These are phyloP conservation scores for Eudemis profundana DNA, from an alignment of 2,888 invertebrate genomes.

Conservation along the genomic window DNA sequence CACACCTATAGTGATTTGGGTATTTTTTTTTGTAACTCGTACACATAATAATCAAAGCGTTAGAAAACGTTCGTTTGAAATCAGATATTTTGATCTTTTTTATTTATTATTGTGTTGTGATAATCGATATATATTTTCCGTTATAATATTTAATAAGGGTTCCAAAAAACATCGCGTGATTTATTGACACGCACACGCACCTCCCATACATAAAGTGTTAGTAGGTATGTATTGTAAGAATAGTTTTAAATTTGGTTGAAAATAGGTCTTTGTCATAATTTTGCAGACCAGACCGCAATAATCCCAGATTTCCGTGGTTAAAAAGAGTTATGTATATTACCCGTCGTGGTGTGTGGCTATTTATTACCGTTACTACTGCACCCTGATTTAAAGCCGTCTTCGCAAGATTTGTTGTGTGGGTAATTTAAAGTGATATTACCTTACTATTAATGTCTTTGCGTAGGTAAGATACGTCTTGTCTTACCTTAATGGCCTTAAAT, in stretches of 20 bases:
- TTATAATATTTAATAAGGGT: no score
- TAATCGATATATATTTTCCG: no score
- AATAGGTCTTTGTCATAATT: neutral
- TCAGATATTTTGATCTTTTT: no score
- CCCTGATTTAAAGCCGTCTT: constrained; percentile 63
- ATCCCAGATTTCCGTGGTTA: constrained; percentile 58
- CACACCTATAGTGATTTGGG: no score
- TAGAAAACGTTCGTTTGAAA: no score
- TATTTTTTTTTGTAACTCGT: no score
- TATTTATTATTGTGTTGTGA: no score
- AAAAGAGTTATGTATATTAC: constrained; percentile 69
- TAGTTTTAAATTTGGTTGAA: neutral
- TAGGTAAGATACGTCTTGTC: constrained; percentile 30
- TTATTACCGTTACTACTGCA: constrained; percentile 65
- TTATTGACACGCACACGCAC: no score
- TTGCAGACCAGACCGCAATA: constrained; percentile 10
- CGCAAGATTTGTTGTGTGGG: constrained; percentile 59
- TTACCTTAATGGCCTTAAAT: constrained; percentile 32
- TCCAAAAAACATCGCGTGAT: no score
- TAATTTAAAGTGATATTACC: constrained; percentile 49
- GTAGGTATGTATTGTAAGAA: no score
- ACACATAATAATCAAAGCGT: no score
- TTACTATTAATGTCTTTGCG: constrained; percentile 35
- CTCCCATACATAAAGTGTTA: no score
- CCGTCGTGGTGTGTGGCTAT: constrained; percentile 62